Evolutionary conservation across 1,140 invertebrate genomes (phyloP).

Genomic region (Tetramorium alpestre): DNA sequence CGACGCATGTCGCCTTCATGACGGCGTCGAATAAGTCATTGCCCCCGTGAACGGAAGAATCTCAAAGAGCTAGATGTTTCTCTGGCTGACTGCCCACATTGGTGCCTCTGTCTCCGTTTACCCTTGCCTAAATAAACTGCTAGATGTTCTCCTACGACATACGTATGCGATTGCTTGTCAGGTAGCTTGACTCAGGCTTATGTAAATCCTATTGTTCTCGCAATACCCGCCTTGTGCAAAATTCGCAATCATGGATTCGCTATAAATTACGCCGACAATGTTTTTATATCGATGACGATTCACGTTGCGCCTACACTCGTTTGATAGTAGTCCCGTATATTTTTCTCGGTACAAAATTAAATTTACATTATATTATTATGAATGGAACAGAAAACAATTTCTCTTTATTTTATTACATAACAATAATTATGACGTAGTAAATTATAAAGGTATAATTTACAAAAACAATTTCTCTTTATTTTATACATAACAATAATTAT

Average conservation of each 20-base stretch:
- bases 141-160: background rate
- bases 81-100: conserved; percentile 76
- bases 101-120: conserved; percentile 43
- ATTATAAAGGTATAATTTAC: background rate
- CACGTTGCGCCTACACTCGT: background rate
- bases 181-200: background rate
- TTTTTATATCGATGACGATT: background rate
- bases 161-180: background rate
- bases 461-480: background rate
- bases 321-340: too few species aligned
- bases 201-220: conserved; percentile 20
- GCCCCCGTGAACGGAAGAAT: conserved; percentile 67
- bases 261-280: conserved; percentile 16
- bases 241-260: conserved; percentile 11
- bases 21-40: conserved; percentile 74
- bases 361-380: background rate
- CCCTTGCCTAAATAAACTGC: conserved; percentile 7
- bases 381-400: too few species aligned
- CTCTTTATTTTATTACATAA: too few species aligned
- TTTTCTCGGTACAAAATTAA: background rate
- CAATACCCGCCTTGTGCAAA: background rate
- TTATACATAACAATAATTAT: background rate
- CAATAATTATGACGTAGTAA: too few species aligned
- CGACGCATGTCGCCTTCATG: conserved; percentile 18
- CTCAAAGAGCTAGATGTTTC: conserved; percentile 74